phyloP scores from a whole-genome alignment of 2,888 invertebrate species.

The Heteromurus nitidus region DNA sequence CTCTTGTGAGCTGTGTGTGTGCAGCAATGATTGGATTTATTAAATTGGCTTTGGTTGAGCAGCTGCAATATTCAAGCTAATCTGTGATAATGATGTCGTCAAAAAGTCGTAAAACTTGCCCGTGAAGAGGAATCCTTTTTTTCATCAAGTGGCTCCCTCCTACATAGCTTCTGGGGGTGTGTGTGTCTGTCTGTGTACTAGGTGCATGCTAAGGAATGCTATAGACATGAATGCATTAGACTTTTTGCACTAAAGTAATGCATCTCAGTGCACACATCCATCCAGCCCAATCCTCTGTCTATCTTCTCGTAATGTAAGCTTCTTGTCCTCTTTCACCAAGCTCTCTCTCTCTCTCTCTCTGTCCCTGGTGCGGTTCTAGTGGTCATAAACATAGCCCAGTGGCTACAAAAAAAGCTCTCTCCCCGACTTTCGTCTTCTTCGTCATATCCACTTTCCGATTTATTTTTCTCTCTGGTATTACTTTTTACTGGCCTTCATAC shows the following conservation, averaged over 20 bases:
- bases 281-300: no score
- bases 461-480: not conserved
- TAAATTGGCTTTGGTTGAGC: constrained; percentile 69
- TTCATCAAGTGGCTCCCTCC: not conserved
- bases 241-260: no score
- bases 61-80: constrained; percentile 71
- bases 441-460: not conserved
- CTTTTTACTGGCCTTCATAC: constrained; percentile 17
- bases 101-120: constrained; percentile 72
- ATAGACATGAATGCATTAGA: not conserved
- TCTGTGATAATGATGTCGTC: constrained; percentile 72
- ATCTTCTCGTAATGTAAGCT: no score
- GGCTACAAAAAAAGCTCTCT: constrained; percentile 21
- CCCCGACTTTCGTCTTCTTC: not conserved
- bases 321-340: not conserved
- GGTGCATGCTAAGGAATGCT: not conserved
- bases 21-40: constrained; percentile 68
- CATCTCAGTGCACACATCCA: no score
- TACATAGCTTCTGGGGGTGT: not conserved
- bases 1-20: not conserved
- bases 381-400: constrained; percentile 35
- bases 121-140: constrained; percentile 31
- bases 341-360: not conserved
- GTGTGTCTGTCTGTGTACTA: not conserved
- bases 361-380: not conserved